Evolutionary conservation across 2,113 vertebrate genomes (phyloP), one percentile per base, ranked within the genome.

Genomic region (Xyliphius kryptos): DNA sequence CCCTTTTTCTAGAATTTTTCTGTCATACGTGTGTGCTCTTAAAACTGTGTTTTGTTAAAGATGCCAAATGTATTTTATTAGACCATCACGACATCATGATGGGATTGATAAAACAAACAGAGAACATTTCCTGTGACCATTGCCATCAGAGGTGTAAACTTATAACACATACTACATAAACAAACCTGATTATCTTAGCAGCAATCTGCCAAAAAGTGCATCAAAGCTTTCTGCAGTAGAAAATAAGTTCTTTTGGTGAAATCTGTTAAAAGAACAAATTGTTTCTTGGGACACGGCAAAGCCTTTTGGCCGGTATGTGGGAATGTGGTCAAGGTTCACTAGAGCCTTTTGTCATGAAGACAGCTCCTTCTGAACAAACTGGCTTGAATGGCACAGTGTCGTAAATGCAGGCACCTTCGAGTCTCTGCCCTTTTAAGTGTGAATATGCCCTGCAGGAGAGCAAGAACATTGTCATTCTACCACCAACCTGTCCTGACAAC

Each of bases 331-430:
- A 41, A 53, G 48, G 48, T 63, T 63, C 61, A 16, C 53, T 49
- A 43, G 43, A 38, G 43, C 16, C 51, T 44, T 56, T 65, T 65
- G 63, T 65, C 32, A 54, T 13, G 1, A 11, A 15, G 53, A 16
- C 53, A 63, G 61, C 8, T n/a, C 6, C 26, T 16, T 56, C 26
- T 13, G 12, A n/a, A 48, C 62, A 40, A 65, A 49, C 22, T 9
- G 10, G 63, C 44, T 32, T 56, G 43, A 56, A 49, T 65, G 63
- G 41, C 53, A n/a, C 1, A 5, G 38, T 20, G 17, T 48, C 53
- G 15, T 56, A 65, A 65, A 65, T 15, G 15, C 53, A 65, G 63
- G 63, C 63, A 56, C 63, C 63, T 65, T 44, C 2, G 14, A 65
- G 52, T 65, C 63, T 21, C 17, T 44, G 63, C 26, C 53, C 63